Conservation (phyloP, 2,797 vertebrate genomes). For the Sciaenops ocellatus region DNA sequence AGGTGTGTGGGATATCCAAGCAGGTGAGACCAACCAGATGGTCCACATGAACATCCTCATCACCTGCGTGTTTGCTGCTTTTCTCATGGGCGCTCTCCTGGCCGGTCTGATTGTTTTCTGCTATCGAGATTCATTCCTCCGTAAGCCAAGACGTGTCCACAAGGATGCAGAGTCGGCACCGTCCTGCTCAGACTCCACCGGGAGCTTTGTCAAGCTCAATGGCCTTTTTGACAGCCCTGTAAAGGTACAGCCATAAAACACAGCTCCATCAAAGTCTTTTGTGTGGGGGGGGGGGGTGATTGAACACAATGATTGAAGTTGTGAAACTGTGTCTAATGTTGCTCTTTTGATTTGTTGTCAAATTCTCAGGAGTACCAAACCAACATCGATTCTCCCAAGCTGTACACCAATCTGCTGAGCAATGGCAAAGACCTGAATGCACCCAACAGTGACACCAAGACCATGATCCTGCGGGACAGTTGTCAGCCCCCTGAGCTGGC, state of each 20-base stretch:
- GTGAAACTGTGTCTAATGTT: constrained; percentile 45
- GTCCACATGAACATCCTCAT: constrained; percentile 99
- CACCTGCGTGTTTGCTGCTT: constrained; percentile 97
- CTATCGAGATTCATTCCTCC: constrained; percentile 93
- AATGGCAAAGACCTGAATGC: constrained; percentile 91
- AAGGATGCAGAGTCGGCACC: constrained; percentile 96
- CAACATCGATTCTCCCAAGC: constrained; percentile 94
- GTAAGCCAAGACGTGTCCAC: constrained; percentile 93
- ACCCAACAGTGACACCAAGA: constrained; percentile 90
- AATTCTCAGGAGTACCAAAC: constrained; percentile 90
- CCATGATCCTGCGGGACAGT: constrained; percentile 91
- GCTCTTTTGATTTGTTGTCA: constrained; percentile 43
- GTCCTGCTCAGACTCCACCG: constrained; percentile 95
- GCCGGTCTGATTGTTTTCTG: constrained; percentile 97
- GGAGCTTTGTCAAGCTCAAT: constrained; percentile 96
- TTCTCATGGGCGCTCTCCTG: constrained; percentile 95
- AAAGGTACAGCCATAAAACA: constrained; percentile 81
- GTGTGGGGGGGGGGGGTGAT: not conserved
- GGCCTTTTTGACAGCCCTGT: constrained; percentile 97
- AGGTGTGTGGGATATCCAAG: constrained; percentile 97
- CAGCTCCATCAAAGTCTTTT: constrained; percentile 18
- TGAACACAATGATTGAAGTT: constrained; percentile 5
- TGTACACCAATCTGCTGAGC: constrained; percentile 94
- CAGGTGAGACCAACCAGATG: constrained; percentile 97
- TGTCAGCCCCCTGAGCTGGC: constrained; percentile 95